Conservation (phyloP, 2,888 invertebrate species). For the Bembecia ichneumoniformis region DNA sequence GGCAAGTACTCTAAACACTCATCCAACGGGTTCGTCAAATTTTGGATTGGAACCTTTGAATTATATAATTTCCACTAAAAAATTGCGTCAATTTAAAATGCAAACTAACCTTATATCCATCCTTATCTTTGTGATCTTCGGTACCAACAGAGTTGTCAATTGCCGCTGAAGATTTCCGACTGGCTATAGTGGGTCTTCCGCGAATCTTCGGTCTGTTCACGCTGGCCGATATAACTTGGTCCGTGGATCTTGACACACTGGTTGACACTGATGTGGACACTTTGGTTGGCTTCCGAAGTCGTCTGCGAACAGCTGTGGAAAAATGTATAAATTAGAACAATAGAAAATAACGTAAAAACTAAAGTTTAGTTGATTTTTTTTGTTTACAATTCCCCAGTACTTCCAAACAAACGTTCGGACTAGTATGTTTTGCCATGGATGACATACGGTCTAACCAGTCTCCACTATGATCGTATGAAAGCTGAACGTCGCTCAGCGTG, state of each 20-base stretch:
- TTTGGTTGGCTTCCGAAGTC: constrained; percentile 77
- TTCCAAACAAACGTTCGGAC: too few relatives aligned
- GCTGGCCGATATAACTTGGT: constrained; percentile 59
- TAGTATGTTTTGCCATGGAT: too few relatives aligned
- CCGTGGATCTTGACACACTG: constrained; percentile 76
- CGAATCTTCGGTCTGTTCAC: constrained; percentile 79
- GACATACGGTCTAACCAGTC: too few relatives aligned
- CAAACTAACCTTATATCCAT: constrained; percentile 76
- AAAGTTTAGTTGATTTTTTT: background rate
- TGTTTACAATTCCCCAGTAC: too few relatives aligned
- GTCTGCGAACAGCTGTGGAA: constrained; percentile 74
- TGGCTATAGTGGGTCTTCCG: constrained; percentile 66
- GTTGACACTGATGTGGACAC: constrained; percentile 72
- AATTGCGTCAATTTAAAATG: too few relatives aligned
- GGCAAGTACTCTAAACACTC: too few relatives aligned
- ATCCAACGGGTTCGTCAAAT: too few relatives aligned
- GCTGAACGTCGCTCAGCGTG: too few relatives aligned
- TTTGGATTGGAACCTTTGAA: too few relatives aligned
- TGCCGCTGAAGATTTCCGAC: constrained; percentile 68
- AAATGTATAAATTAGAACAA: constrained; percentile 5
- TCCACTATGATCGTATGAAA: too few relatives aligned
- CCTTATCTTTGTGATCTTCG: constrained; percentile 76
- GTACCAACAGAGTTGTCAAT: constrained; percentile 69
- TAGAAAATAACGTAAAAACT: too few relatives aligned
- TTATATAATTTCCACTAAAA: too few relatives aligned